Evolutionary conservation across 2,113 vertebrate genomes (phyloP).

Genomic region (Pungitius pungitius): DNA sequence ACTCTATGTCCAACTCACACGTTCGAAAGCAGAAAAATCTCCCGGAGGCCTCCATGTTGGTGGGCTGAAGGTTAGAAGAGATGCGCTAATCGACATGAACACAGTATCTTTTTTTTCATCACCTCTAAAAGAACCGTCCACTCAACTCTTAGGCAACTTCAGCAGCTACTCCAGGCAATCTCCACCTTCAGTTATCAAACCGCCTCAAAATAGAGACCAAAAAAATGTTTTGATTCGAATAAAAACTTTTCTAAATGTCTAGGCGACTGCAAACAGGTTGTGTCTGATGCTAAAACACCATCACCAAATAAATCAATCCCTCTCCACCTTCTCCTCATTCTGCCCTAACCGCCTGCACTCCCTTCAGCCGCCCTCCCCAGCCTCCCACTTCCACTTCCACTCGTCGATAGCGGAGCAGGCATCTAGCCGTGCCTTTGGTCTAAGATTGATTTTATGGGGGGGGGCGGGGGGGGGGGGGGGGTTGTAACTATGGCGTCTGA

Average conservation of each 20-base stretch:
- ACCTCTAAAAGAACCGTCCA: conserved; percentile 25
- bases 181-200: neutral
- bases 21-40: conserved; percentile 8
- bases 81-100: conserved; percentile 9
- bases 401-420: conserved; percentile 59
- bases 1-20: conserved; percentile 1
- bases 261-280: conserved; percentile 46
- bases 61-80: conserved; percentile 51
- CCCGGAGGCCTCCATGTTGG: neutral
- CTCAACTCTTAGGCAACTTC: conserved; percentile 24
- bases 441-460: conserved; percentile 69
- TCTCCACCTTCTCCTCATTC: conserved; percentile 26
- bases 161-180: conserved; percentile 8
- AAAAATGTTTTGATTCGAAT: conserved; percentile 15
- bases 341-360: conserved; percentile 24
- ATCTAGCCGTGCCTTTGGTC: conserved; percentile 66
- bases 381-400: conserved; percentile 11
- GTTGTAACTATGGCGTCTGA: conserved; percentile 55
- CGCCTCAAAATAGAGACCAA: neutral
- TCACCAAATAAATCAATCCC: conserved; percentile 57
- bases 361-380: conserved; percentile 31
- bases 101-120: conserved; percentile 4
- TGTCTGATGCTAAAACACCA: conserved; percentile 46
- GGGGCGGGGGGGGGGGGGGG: conserved; percentile 19
- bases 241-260: conserved; percentile 56